Evolutionary conservation across 2,113 vertebrate genomes (phyloP), one percentile per base, ranked within the genome.

Genomic region (Jacana jacana): DNA sequence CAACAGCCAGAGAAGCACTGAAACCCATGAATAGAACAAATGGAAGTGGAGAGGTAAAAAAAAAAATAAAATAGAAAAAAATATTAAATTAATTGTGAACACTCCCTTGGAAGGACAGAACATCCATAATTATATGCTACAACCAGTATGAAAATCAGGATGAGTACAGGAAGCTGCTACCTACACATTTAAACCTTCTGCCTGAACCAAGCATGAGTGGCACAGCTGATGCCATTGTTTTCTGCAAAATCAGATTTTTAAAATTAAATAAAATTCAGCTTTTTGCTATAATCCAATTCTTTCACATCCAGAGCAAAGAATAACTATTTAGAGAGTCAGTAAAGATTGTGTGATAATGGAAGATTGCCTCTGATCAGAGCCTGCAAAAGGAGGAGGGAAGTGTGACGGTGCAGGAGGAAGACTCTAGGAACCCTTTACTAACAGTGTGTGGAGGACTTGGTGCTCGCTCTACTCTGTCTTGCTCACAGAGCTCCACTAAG

Each of bases 11-110:
- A 51, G 65, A 83, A 87, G n/a, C 20, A 15, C 22, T 61, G 33
- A 71, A 76, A 11, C 13, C 25, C 24, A 11, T 5, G 25, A 76
- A 79, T 18, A 66, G 83, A 86, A 89, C 17, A 66, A 81, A 37
- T 0, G 1, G 4, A 8, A 11, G 17, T 3, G 5, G 15, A 3
- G 7, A 9, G 11, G 11, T 28, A 6, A 12, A 14, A 18, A 33
- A 22, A 48, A 25, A 39, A 33, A 46, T n/a, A n/a, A 25, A 61
- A 71, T 8, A 28, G 25, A 27, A 51, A 35, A 39, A 9, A 42
- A 73, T 3, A 23, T 13, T 61, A 42, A 51, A 80, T 49, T 66
- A 37, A 70, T 49, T 2, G 3, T 27, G 52, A 88, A 77, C 16
- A 68, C 13, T 40, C 44, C 27, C 46, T 49, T 16, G 13, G 18